Conservation (phyloP, 2,797 vertebrate species). For the Phoebastria nigripes region DNA sequence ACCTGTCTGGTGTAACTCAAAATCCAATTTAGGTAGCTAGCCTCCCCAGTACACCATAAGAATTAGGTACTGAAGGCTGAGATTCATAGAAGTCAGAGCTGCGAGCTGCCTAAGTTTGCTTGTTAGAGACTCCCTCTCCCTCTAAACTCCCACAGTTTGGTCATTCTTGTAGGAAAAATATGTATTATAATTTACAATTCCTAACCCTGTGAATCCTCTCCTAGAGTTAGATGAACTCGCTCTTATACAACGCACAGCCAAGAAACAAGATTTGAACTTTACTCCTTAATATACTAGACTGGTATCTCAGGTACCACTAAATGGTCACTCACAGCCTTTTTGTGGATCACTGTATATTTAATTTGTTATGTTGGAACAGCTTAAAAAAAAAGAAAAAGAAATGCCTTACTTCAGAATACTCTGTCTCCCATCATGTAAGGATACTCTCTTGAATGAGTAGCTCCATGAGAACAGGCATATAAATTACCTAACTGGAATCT, state of each 20-base stretch:
- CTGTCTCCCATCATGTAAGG: background rate
- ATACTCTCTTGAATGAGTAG: background rate
- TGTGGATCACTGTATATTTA: background rate
- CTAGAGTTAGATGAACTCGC: background rate
- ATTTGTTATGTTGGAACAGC: background rate
- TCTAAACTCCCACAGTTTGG: background rate
- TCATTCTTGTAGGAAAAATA: background rate
- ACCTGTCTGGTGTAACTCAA: background rate
- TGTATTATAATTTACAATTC: background rate
- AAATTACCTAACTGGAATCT: background rate
- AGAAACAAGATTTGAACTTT: background rate
- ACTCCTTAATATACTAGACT: background rate
- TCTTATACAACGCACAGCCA: background rate
- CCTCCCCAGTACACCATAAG: background rate
- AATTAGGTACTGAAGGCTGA: background rate
- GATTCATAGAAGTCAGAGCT: background rate
- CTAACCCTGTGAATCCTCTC: background rate
- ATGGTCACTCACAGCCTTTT: background rate
- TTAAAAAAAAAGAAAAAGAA: too few species aligned
- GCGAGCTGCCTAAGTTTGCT: background rate
- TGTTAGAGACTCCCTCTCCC: background rate
- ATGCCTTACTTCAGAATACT: background rate
- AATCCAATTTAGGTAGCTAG: background rate
- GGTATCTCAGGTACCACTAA: background rate
- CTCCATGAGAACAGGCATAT: background rate